Percentiles rank a stretch among this genome's conserved stretches.
Evolutionary conservation across 1,140 invertebrate species (phyloP).

Genomic region (Eumeta japonica): DNA sequence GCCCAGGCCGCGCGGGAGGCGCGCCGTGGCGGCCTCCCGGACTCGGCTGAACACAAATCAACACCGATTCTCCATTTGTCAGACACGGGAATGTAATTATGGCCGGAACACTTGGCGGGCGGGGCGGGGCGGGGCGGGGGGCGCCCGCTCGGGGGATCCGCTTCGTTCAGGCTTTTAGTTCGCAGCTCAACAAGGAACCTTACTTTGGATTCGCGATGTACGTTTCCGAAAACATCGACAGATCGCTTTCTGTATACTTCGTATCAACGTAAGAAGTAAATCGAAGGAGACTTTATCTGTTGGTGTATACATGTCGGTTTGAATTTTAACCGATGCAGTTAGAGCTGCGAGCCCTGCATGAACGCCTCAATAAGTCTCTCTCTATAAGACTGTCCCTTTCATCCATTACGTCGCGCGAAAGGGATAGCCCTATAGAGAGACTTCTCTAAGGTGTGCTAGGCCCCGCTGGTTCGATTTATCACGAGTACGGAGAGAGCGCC

Average conservation of each 20-base stretch:
- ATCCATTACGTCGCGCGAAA: no score
- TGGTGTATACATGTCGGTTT: no score
- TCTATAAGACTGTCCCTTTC: no score
- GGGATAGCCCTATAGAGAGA: no score
- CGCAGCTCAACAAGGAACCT: slow-evolving; percentile 38
- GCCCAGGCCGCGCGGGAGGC: slow-evolving; percentile 7
- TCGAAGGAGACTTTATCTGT: no score
- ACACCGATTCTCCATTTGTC: slow-evolving; percentile 59
- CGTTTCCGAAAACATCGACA: slow-evolving; percentile 15
- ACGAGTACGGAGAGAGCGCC: no score
- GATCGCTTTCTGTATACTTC: slow-evolving; percentile 5
- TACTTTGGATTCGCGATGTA: slow-evolving; percentile 38
- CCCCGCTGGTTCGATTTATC: no score
- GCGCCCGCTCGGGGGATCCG: slow-evolving; percentile 14
- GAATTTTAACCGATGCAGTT: no score
- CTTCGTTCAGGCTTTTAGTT: slow-evolving; percentile 52
- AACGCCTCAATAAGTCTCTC: no score
- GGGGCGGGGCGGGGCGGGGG: slow-evolving; percentile 20
- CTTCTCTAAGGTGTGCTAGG: no score
- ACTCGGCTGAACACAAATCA: slow-evolving; percentile 53
- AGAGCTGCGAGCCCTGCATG: no score
- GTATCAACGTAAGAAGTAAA: no score
- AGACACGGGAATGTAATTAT: slow-evolving; percentile 59
- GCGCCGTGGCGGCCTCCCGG: slow-evolving; percentile 36
- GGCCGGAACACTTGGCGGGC: slow-evolving; percentile 47